Percentiles rank a stretch among this genome's conserved stretches.
phyloP scores from a whole-genome alignment of 2,113 vertebrate species.

The human (Homo sapiens) region GRCh38 chr4:27023001-27023500 shows the following conservation, averaged over 20 bases:
- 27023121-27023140: conserved; percentile 87
- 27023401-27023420: conserved; percentile 88
- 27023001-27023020: conserved; percentile 64
- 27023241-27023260: conserved; percentile 89
- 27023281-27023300: conserved; percentile 79
- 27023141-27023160: conserved; percentile 85
- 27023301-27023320: conserved; percentile 87
- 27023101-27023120: conserved; percentile 85
- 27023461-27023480: conserved; percentile 90
- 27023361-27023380: conserved; percentile 90
- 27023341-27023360: conserved; percentile 86
- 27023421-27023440: conserved; percentile 86
- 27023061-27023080: conserved; percentile 31
- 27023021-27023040: conserved; percentile 73
- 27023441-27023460: conserved; percentile 98
- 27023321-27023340: conserved; percentile 88
- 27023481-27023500: conserved; percentile 87
- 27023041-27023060: conserved; percentile 71
- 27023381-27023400: conserved; percentile 90
- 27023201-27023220: conserved; percentile 84
- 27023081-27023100: conserved; percentile 91
- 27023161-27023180: conserved; percentile 84
- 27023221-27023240: conserved; percentile 86
- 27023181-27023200: conserved; percentile 81
- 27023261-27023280: conserved; percentile 83